Percentiles rank a stretch among this genome's conserved stretches.
Evolutionary conservation across 2,888 invertebrate genomes (phyloP).

Genomic region (Spicauda simplicius): DNA sequence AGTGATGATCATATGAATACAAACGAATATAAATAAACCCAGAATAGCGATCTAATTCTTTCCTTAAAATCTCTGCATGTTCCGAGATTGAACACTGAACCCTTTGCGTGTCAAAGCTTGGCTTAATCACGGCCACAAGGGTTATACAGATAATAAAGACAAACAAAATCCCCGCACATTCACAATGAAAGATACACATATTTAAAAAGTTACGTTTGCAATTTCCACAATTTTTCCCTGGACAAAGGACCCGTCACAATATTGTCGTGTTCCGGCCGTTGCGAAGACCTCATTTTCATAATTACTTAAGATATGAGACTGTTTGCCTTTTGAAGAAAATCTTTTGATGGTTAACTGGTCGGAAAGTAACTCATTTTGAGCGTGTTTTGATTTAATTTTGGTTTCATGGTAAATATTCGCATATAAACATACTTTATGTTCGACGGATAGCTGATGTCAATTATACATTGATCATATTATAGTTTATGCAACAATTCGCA

Average conservation of each 20-base stretch:
- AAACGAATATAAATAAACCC: no score
- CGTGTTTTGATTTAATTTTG: background rate
- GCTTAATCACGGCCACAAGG: no score
- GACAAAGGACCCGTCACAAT: slow-evolving; percentile 47
- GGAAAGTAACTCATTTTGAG: background rate
- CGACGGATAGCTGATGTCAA: no score
- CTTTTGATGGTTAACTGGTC: background rate
- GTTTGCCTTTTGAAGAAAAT: slow-evolving; percentile 6
- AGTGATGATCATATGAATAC: no score
- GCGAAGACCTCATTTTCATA: slow-evolving; percentile 22
- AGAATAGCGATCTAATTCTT: no score
- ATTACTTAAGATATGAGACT: slow-evolving; percentile 28
- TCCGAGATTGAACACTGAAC: no score
- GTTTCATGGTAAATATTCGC: background rate
- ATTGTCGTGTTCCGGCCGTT: slow-evolving; percentile 37
- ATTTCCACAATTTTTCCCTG: slow-evolving; percentile 54
- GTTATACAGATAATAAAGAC: no score
- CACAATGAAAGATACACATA: background rate
- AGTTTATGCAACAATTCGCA: no score
- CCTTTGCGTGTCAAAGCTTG: no score
- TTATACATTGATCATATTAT: no score
- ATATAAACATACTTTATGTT: no score
- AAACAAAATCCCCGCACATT: background rate
- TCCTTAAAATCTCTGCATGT: no score
- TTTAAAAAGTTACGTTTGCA: slow-evolving; percentile 3